These are phyloP conservation scores for Otolemur garnettii DNA, from an alignment of 2,113 vertebrate genomes.

Conservation along the genomic window DNA sequence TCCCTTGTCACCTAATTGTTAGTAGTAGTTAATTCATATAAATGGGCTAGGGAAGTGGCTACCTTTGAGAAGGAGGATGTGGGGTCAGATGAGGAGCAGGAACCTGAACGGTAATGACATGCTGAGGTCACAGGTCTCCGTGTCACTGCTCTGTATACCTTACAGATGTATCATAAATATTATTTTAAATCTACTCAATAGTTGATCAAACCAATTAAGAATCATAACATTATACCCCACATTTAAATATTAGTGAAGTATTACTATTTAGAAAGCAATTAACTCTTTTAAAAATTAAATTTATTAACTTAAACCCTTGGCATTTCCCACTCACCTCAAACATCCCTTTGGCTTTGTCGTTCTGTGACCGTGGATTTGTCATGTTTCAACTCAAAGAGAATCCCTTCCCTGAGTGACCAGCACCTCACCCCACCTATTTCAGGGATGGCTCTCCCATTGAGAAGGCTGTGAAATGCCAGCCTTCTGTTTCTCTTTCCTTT, in stretches of 20 bases:
- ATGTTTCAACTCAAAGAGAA: neutral
- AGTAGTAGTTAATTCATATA: neutral
- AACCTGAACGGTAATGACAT: neutral
- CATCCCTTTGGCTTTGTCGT: neutral
- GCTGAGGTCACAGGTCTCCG: neutral
- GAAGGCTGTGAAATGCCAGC: neutral
- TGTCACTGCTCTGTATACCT: neutral
- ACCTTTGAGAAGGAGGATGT: neutral
- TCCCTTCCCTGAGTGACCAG: neutral
- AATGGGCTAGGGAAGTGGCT: neutral
- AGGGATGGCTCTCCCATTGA: neutral
- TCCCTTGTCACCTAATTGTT: neutral
- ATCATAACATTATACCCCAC: too few species aligned
- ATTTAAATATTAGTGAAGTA: neutral
- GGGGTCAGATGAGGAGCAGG: rapidly evolving
- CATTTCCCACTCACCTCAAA: conserved; percentile 3
- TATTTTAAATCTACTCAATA: neutral
- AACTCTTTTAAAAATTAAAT: neutral
- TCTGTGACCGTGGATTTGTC: neutral
- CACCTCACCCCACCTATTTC: neutral
- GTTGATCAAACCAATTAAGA: too few species aligned
- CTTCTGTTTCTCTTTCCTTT: neutral
- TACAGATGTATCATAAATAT: neutral
- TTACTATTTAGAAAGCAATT: conserved; percentile 15
- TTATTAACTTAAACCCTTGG: conserved; percentile 6